Base-by-base conservation (phyloP, 30 jellyfish, hydroid and myxozoan genomes). In the Catostylus mosaicus region DNA sequence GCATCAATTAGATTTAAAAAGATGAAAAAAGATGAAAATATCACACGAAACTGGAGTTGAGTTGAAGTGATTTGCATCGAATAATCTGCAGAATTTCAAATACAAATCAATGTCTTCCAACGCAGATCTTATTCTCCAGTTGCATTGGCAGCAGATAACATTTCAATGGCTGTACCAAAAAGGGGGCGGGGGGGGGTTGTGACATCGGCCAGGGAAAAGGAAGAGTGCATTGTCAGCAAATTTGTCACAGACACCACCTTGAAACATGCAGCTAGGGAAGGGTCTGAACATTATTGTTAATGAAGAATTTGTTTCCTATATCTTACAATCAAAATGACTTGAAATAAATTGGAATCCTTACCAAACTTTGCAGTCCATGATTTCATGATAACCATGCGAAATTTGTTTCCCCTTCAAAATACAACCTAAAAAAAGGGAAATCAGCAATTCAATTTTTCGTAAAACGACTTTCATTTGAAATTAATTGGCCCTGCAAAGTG, bases 301-400 rank as follows among this genome's bases (percentile, higher is more conserved):
- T 5, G 7, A 40, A 40, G 54, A 5, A 40, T 5, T 40, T 40
- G 14, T 40, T 14, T 14, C 14, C 14, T 7, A 40, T 5, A 14
- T 40, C 14, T 40, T 7, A 40, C 14, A 40, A 5, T 14, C 7
- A 40, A 40, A 40, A 40, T 40, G 7, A 14, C 54, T 14, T 5
- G 14, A 5, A 14, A 2, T 48, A 27, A 16, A 4, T 48, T n/a
- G n/a, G n/a, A n/a, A n/a, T n/a, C n/a, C 63, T 62, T 50, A 80
- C 92, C 92, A 82, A 31, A 40, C 24, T 37, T 82, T 82, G 71
- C 92, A 82, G 20, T 82, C 78, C 26, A 82, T 6, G 0, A 38
- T 30, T 1, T 59, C 86, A 37, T 43, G 80, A 35, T 67, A 47
- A 22, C 85, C 85, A 56, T 82, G 80, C 30, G 86, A 80, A 14